Conservation (phyloP, 2,888 invertebrate species). For the Xanthorhoe designata region DNA sequence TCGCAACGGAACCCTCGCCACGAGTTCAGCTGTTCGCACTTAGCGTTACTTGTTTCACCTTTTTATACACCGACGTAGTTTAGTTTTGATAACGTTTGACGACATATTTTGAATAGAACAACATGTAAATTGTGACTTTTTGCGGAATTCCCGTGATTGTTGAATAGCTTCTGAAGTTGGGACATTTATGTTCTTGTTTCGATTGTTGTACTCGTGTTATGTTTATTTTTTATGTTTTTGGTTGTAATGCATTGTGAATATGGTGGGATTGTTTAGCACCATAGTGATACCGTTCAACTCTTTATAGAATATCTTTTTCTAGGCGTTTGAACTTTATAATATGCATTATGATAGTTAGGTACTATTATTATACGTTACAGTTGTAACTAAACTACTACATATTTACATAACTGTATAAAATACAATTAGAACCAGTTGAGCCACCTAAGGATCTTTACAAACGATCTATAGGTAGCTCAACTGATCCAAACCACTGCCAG, state of each 20-base stretch:
- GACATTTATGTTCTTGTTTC: neutral
- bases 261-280: too few relatives aligned
- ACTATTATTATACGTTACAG: too few relatives aligned
- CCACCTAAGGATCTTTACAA: too few relatives aligned
- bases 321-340: too few relatives aligned
- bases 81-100: conserved; percentile 36
- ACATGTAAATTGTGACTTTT: conserved; percentile 31
- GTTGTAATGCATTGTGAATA: neutral
- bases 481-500: too few relatives aligned
- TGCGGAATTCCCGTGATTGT: conserved; percentile 14
- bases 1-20: conserved; percentile 14
- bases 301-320: too few relatives aligned
- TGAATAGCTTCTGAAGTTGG: conserved; percentile 19
- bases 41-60: conserved; percentile 17
- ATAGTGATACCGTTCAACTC: too few relatives aligned
- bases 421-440: too few relatives aligned
- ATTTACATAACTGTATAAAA: too few relatives aligned
- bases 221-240: neutral
- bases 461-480: too few relatives aligned
- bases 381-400: too few relatives aligned
- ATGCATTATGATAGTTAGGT: too few relatives aligned
- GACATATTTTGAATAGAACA: conserved; percentile 39
- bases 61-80: conserved; percentile 20
- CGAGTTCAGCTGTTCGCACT: neutral
- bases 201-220: neutral